phyloP scores from a whole-genome alignment of 2,113 vertebrate species.

The Oreochromis tanganicae region DNA sequence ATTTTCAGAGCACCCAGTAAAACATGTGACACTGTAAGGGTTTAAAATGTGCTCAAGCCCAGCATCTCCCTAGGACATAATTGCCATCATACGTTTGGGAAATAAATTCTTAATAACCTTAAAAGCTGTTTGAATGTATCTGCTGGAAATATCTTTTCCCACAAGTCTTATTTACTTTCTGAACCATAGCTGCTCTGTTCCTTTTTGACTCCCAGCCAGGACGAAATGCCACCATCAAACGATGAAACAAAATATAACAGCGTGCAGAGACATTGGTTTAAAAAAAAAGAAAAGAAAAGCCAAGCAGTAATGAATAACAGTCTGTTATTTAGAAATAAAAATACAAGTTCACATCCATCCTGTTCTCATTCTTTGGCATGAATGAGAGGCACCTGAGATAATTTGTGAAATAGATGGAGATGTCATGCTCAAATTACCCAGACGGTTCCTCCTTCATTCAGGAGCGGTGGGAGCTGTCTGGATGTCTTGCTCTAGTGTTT shows the following conservation, averaged over 20 bases:
- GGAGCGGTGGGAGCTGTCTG: slow-evolving; percentile 10
- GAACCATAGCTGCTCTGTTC: not conserved
- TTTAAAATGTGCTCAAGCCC: not conserved
- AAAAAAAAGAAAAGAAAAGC: too few relatives aligned
- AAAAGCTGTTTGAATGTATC: not conserved
- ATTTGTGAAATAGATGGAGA: slow-evolving; percentile 35
- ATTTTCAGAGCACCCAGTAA: not conserved
- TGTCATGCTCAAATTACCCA: slow-evolving; percentile 22
- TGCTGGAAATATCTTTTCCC: not conserved
- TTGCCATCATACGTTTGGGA: not conserved
- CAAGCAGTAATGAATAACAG: too few relatives aligned
- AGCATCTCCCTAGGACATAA: not conserved
- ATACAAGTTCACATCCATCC: not conserved
- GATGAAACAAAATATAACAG: not conserved
- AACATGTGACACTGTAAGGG: not conserved
- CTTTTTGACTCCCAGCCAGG: not conserved
- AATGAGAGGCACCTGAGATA: slow-evolving; percentile 15
- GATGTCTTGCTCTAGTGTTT: not conserved
- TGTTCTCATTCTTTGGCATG: not conserved
- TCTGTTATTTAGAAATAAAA: not conserved
- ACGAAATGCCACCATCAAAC: not conserved
- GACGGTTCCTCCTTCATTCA: not conserved
- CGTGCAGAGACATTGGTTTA: not conserved
- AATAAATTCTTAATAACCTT: not conserved
- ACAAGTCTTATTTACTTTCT: not conserved